Conservation (phyloP, 2,888 invertebrate genomes). For the Dastarcus helophoroides region DNA sequence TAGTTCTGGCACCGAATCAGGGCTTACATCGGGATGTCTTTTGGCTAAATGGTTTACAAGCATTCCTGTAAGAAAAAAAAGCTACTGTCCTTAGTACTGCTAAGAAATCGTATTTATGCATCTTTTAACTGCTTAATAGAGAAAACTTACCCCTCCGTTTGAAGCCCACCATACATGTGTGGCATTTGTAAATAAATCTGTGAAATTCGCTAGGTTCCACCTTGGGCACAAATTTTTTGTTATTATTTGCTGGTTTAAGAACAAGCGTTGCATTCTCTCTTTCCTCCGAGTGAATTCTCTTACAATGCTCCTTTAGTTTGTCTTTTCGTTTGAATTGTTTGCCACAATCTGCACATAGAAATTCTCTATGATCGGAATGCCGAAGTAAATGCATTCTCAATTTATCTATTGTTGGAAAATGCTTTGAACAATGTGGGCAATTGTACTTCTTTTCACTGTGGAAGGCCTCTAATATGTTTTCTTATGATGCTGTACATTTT, state of each 20-base stretch:
- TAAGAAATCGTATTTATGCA: background rate
- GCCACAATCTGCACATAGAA: conserved; percentile 64
- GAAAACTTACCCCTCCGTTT: conserved; percentile 57
- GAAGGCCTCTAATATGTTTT: conserved; percentile 62
- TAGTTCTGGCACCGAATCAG: conserved; percentile 58
- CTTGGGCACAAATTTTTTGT: conserved; percentile 48
- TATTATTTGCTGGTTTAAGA: conserved; percentile 19
- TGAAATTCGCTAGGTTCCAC: conserved; percentile 53
- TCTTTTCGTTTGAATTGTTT: conserved; percentile 68
- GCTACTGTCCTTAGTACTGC: conserved; percentile 4
- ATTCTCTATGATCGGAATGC: conserved; percentile 54
- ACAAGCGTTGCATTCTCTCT: conserved; percentile 34
- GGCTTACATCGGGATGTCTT: conserved; percentile 53
- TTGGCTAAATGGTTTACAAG: conserved; percentile 76
- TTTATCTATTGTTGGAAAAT: conserved; percentile 60
- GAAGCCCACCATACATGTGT: conserved; percentile 61
- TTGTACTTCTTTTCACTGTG: conserved; percentile 57
- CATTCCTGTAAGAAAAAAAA: conserved; percentile 38
- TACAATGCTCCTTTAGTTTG: conserved; percentile 61
- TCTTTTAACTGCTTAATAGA: background rate
- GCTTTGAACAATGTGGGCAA: conserved; percentile 57
- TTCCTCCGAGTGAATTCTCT: conserved; percentile 46
- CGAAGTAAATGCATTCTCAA: conserved; percentile 58
- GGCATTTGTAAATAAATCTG: conserved; percentile 65
- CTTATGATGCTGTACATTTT: conserved; percentile 56